Base-by-base conservation (phyloP, 2,113 vertebrate genomes). In the Caretta caretta region DNA sequence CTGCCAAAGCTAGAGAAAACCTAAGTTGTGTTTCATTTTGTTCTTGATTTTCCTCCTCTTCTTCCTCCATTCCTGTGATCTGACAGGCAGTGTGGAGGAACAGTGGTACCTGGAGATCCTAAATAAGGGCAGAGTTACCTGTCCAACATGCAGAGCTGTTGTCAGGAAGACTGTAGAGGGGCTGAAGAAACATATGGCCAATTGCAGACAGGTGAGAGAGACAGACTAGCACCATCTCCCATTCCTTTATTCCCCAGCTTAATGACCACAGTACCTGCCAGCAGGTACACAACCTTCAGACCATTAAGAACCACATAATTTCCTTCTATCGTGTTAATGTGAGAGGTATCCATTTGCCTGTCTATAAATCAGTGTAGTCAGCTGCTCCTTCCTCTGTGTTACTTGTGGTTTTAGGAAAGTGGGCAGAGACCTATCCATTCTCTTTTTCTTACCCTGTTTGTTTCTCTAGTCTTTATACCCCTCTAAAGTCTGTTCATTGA, bases 111-210 rank as follows among this genome's bases (percentile, higher is more conserved):
- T 99, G 95, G 99, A 99, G 98, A 99, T 99, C n/a, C 97, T 99
- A 96, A 98, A 98, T 91, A 99, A 99, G 98, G 99, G 99, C 80
- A 96, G 99, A 96, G 99, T 99, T 54, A 98, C 98, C 0, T 99
- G 99, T 93, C 99, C 99, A 1, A 99, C 99, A 1, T 99, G 99
- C 98, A 99, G 99, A 97, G 99, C 98, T 86, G 99, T 99, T 80
- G 99, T 98, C 93, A 99, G 99, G 56, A 99, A 99, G 97, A 99
- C 99, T 8, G 99, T 99, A 59, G 99, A 99, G 83, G 99, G 99
- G 20, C 98, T 99, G 96, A 99, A 99, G 98, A 99, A 99, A 69
- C 99, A 99, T 80, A 99, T 99, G 99, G 97, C 98, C 89, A 99
- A 99, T 94, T 99, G 99, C 98, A 98, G 98, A 94, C 98, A 99